These are phyloP conservation scores for Pseudoatta argentina DNA, from an alignment of 1,140 invertebrate genomes.

Conservation along the genomic window DNA sequence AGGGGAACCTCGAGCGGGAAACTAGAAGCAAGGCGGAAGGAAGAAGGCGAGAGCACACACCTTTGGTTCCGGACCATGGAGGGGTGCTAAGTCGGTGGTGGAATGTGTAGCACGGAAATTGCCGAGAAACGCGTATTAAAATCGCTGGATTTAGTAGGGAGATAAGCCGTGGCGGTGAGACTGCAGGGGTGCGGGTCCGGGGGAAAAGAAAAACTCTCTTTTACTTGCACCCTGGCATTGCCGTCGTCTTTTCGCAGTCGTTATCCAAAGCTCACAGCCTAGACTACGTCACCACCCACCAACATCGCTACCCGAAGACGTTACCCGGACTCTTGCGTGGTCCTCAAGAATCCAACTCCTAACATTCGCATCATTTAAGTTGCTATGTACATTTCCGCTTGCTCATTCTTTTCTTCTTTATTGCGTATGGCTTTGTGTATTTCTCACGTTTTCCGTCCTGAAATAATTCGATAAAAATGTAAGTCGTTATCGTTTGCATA, in stretches of 20 bases:
- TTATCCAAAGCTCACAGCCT: conserved; percentile 81
- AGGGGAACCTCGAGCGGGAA: conserved; percentile 60
- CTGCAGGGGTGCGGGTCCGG: conserved; percentile 60
- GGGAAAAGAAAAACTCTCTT: conserved; percentile 84
- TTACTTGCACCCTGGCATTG: conserved; percentile 81
- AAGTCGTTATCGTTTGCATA: conserved; percentile 34
- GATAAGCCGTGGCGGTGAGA: conserved; percentile 80
- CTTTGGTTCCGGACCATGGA: conserved; percentile 41
- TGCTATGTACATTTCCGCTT: conserved; percentile 57
- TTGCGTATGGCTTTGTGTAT: conserved; percentile 40
- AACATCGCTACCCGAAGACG: conserved; percentile 46
- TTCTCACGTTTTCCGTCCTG: conserved; percentile 30
- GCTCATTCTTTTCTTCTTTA: conserved; percentile 64
- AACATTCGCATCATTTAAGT: conserved; percentile 80
- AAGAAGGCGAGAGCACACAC: conserved; percentile 57
- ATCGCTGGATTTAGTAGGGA: conserved; percentile 85
- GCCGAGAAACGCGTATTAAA: conserved; percentile 86
- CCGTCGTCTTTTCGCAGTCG: conserved; percentile 78
- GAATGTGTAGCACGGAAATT: conserved; percentile 85
- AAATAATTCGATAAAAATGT: conserved; percentile 47
- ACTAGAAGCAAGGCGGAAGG: conserved; percentile 64
- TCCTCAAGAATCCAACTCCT: conserved; percentile 69
- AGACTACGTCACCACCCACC: conserved; percentile 67
- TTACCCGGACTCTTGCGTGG: conserved; percentile 60
- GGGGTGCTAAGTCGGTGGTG: conserved; percentile 78